A percentile compares a stretch with the other conserved stretches of the same genome.
Evolutionary conservation across 2,888 invertebrate species (phyloP).

Genomic region (Stratiomys singularior): DNA sequence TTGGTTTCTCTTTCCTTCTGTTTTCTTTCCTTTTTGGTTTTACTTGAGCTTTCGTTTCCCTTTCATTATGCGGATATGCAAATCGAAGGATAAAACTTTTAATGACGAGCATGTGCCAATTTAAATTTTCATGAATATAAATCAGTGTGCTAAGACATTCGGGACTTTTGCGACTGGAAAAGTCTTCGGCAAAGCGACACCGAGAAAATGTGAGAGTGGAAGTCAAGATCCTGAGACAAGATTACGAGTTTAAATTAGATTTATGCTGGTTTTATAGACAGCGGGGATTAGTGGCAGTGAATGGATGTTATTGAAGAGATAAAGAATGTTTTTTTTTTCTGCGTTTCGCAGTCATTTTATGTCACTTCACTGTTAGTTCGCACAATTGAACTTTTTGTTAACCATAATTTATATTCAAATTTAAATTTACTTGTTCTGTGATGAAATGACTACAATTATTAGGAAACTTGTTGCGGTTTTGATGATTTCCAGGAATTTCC

Average conservation of each 20-base stretch:
- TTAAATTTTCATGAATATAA: constrained; percentile 53
- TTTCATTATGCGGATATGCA: constrained; percentile 50
- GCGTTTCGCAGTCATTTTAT: constrained; percentile 3
- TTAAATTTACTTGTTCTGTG: background rate
- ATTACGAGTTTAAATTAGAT: constrained; percentile 49
- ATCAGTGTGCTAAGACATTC: constrained; percentile 47
- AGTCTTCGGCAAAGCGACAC: background rate
- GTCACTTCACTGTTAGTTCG: constrained; percentile 19
- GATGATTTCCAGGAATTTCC: no score
- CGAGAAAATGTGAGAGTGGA: background rate
- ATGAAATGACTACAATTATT: no score
- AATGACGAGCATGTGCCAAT: constrained; percentile 54
- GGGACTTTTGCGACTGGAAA: constrained; percentile 13
- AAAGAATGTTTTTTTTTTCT: constrained; percentile 39
- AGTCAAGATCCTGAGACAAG: constrained; percentile 29
- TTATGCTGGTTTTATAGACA: constrained; percentile 43
- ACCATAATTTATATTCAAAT: background rate
- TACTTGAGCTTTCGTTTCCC: background rate
- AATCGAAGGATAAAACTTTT: constrained; percentile 53
- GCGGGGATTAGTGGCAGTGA: constrained; percentile 37
- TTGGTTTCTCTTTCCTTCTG: background rate
- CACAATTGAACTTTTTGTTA: constrained; percentile 39
- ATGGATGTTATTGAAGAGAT: constrained; percentile 38
- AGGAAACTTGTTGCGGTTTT: no score
- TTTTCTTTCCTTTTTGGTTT: background rate